Conservation (phyloP, 2,888 invertebrate species). For the Protophormia terraenovae region DNA sequence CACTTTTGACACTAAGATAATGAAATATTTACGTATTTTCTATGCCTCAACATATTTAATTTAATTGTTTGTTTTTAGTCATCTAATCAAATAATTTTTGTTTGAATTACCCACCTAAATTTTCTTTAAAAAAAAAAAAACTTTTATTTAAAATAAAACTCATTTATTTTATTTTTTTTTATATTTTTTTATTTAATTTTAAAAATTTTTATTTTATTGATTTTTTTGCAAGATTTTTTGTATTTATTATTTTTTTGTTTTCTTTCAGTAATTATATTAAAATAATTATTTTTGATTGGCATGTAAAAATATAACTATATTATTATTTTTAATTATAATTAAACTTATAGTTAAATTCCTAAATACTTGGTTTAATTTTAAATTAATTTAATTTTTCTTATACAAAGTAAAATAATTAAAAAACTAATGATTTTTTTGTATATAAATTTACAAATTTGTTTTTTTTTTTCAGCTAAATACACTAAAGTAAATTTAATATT, state of each 20-base stretch:
- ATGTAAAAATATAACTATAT: slow-evolving; percentile 64
- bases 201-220: slow-evolving; percentile 65
- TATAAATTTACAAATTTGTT: slow-evolving; percentile 42
- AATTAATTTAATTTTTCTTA: slow-evolving; percentile 9
- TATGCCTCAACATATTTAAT: no score
- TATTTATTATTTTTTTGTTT: slow-evolving; percentile 68
- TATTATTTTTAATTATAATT: slow-evolving; percentile 26
- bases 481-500: no score
- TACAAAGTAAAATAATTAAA: slow-evolving; percentile 14
- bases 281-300: slow-evolving; percentile 55
- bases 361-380: slow-evolving; percentile 1
- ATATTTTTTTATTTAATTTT: slow-evolving; percentile 57
- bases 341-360: slow-evolving; percentile 27
- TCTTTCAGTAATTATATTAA: slow-evolving; percentile 26
- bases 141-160: neutral
- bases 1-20: no score
- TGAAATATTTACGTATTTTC: no score
- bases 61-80: no score
- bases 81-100: no score
- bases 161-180: neutral
- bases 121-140: no score
- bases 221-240: slow-evolving; percentile 71
- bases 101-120: no score
- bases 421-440: slow-evolving; percentile 10
- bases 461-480: slow-evolving; percentile 14